Evolutionary conservation across 2,113 vertebrate genomes (phyloP).

Genomic region (Lanius ludovicianus): DNA sequence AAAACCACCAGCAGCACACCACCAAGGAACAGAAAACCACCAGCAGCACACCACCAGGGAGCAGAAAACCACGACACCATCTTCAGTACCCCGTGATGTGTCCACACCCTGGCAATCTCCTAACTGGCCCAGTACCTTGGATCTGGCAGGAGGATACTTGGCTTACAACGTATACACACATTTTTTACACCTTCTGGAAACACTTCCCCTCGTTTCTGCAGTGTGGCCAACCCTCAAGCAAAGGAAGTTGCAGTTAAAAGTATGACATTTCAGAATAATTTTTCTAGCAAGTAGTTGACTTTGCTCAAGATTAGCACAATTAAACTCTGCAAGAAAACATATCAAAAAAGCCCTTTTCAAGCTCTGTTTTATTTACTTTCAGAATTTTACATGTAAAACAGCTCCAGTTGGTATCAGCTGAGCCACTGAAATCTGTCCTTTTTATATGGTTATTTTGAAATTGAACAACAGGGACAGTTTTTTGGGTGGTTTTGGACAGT

Average conservation of each 20-base stretch:
- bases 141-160: not conserved
- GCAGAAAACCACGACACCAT: too few species aligned
- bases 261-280: not conserved
- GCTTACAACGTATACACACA: not conserved
- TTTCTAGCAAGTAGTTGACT: not conserved
- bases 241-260: not conserved
- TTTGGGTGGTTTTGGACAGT: not conserved
- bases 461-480: not conserved
- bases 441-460: not conserved
- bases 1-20: rapidly evolving
- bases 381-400: not conserved
- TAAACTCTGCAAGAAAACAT: not conserved
- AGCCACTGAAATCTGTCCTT: not conserved
- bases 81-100: too few species aligned
- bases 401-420: not conserved
- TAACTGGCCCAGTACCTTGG: too few species aligned
- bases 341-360: not conserved
- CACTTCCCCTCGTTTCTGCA: not conserved
- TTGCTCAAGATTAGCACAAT: not conserved
- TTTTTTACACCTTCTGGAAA: not conserved
- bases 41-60: not conserved
- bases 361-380: not conserved
- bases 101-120: not conserved
- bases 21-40: too few species aligned
- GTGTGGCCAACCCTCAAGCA: not conserved